These are phyloP conservation scores for Tautogolabrus adspersus DNA, from an alignment of 2,113 vertebrate genomes.

Conservation along the genomic window DNA sequence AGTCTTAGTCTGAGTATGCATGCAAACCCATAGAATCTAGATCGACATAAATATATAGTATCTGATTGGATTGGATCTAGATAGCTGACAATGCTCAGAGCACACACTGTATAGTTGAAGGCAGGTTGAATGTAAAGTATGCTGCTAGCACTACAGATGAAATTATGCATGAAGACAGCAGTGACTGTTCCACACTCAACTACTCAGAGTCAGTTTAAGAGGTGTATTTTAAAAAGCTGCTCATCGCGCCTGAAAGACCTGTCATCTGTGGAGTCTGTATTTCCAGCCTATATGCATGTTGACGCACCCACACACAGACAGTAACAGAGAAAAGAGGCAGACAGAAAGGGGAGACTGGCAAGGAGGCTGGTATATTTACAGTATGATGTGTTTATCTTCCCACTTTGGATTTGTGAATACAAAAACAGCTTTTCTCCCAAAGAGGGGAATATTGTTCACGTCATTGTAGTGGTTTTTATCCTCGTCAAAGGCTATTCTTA, in stretches of 20 bases:
- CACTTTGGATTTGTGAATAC: constrained; percentile 24
- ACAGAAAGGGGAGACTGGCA: neutral
- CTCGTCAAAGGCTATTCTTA: no score
- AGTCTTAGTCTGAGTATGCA: neutral
- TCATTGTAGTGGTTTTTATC: no score
- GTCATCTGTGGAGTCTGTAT: constrained; percentile 34
- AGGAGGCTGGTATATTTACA: neutral
- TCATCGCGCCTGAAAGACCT: constrained; percentile 53
- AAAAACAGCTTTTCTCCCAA: neutral
- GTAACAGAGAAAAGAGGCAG: neutral
- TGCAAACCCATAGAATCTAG: neutral
- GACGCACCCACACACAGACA: constrained; percentile 20
- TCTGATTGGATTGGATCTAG: neutral
- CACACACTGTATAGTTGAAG: constrained; percentile 12
- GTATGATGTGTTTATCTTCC: constrained; percentile 4
- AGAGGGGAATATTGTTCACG: no score
- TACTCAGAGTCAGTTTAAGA: constrained; percentile 19
- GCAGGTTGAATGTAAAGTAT: constrained; percentile 1
- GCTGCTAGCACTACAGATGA: constrained; percentile 4
- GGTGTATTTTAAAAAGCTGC: constrained; percentile 47
- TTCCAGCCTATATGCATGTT: constrained; percentile 19
- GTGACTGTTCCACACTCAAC: neutral
- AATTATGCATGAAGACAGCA: constrained; percentile 26
- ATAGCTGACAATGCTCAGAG: neutral
- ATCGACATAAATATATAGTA: neutral